These are phyloP conservation scores for Myiotriccus ornatus DNA, from an alignment of 2,797 vertebrate genomes.

Conservation along the genomic window DNA sequence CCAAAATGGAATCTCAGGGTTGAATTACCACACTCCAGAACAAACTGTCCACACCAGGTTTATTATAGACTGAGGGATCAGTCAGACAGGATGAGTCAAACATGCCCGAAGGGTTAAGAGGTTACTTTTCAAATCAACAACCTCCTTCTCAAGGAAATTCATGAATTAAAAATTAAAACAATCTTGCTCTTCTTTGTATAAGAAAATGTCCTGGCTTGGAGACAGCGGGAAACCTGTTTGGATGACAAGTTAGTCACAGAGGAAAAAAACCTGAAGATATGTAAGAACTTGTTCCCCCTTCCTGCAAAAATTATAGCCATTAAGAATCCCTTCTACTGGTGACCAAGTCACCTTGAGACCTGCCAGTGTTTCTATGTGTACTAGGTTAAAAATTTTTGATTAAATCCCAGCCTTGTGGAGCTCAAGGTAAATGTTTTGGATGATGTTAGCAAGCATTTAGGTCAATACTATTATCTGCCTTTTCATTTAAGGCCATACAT, in stretches of 20 bases:
- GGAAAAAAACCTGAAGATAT: background rate
- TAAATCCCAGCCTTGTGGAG: background rate
- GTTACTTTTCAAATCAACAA: background rate
- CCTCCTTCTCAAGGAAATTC: background rate
- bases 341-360: background rate
- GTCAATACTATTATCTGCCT: background rate
- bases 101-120: background rate
- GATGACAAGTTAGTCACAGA: background rate
- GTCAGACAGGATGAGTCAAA: background rate
- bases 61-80: background rate
- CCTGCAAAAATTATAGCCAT: background rate
- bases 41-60: background rate
- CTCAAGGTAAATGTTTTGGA: background rate
- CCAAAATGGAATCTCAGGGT: background rate
- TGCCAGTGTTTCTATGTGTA: background rate
- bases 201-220: background rate
- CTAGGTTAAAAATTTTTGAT: background rate
- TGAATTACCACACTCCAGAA: constrained; percentile 30
- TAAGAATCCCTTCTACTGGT: background rate
- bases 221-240: background rate
- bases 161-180: background rate
- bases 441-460: background rate
- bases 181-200: background rate
- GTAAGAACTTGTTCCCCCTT: background rate
- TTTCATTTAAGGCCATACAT: background rate